These are phyloP conservation scores for Indicator indicator DNA, from an alignment of 2,113 vertebrate genomes.

Conservation along the genomic window DNA sequence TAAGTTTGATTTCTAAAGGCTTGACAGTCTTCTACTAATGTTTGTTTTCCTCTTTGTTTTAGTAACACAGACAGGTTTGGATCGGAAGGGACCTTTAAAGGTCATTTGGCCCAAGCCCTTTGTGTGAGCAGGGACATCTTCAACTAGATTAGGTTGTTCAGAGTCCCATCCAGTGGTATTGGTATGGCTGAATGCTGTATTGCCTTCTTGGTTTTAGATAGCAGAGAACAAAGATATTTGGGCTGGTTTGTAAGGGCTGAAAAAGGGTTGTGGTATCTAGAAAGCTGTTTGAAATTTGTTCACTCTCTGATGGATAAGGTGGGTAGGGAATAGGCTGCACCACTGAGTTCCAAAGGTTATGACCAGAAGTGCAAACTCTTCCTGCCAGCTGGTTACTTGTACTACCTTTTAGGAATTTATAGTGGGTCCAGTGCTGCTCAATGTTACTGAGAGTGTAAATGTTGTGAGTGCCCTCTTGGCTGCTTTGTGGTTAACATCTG, in stretches of 20 bases:
- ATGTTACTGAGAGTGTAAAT: accelerated
- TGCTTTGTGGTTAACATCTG: accelerated
- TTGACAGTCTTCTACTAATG: not conserved
- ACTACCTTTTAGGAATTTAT: not conserved
- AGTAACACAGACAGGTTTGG: no score
- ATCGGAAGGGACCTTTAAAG: no score
- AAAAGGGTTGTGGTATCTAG: not conserved
- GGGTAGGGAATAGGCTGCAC: not conserved
- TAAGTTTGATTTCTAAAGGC: constrained; percentile 13
- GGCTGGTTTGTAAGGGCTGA: not conserved
- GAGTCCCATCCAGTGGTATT: not conserved
- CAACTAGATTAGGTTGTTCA: no score
- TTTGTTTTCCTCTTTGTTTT: not conserved
- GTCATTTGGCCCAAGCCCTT: no score
- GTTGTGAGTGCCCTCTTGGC: not conserved
- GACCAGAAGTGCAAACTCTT: not conserved
- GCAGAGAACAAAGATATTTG: not conserved
- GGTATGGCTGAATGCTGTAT: not conserved
- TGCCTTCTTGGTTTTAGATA: not conserved
- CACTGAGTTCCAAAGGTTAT: not conserved
- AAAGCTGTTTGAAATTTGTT: not conserved
- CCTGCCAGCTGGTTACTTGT: not conserved
- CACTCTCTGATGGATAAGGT: not conserved
- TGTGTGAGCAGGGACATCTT: no score
- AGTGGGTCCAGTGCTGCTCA: no score